Base-by-base conservation (phyloP, 92 coral and sea anemone genomes). In the Galaxea fascicularis region DNA sequence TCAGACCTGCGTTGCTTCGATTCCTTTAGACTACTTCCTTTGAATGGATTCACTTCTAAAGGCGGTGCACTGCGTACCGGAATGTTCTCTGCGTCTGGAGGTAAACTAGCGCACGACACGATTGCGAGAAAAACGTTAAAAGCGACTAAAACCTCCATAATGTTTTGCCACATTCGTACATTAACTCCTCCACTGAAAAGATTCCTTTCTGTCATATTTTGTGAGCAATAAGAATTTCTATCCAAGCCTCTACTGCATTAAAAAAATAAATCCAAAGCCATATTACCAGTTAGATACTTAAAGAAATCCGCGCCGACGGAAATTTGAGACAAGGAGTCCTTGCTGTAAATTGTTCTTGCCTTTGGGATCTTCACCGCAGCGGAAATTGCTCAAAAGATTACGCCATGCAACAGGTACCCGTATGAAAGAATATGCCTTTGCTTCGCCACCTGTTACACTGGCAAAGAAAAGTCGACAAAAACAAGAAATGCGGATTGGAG, bases 391-490 rank as follows among this genome's bases (percentile, higher is more conserved):
- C 60, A 22, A 35, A 18, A 56, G 78, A 82, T 82, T 35, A 82
- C 86, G 78, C 67, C 75, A 82, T 82, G 28, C 1, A 28, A 26
- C 86, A 27, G 86, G 86, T 82, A 82, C 86, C 86, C 25, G 86
- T 45, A 26, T 47, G 4, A 24, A 46, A 60, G 11, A 53, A 79
- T 24, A 24, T 26, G 69, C 15, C 25, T 56, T 71, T 59, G 58
- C 45, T 49, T 26, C 31, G 45, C 70, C 86, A 82, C 86, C 86
- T 72, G 86, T 45, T 71, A 20, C 25, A 1, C 49, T 0, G 30
- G 22, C 65, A 31, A 35, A 35, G 39, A 47, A 44, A 71, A 71
- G 31, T 17, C 18, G 52, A 53, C 25, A 78, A 78, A 45, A 45
- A 9, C n/a, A 16, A 11, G 13, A 53, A 10, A 54, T 73, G 29